Conservation (phyloP, 2,888 invertebrate genomes). For the Apodemia duryi region DNA sequence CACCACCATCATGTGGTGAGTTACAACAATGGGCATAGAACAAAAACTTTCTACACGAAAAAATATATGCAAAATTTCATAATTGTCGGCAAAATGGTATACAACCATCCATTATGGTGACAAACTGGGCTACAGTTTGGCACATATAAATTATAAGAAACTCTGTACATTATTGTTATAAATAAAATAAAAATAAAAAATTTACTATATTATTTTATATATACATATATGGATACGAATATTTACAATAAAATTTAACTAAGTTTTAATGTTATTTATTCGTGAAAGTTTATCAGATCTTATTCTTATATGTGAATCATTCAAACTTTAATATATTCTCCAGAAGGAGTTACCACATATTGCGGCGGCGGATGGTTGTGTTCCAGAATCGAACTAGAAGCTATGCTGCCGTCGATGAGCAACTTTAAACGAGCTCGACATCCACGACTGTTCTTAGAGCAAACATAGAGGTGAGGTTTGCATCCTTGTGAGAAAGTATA, state of each 20-base stretch:
- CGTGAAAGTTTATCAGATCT: neutral
- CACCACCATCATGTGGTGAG: too few species aligned
- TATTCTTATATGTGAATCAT: neutral
- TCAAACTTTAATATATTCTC: constrained; percentile 23
- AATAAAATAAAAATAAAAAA: too few species aligned
- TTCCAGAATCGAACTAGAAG: constrained; percentile 9
- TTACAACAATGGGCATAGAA: too few species aligned
- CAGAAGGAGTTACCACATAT: constrained; percentile 19
- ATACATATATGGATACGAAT: too few species aligned
- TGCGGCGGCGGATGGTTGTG: constrained; percentile 41
- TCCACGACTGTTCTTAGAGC: constrained; percentile 9
- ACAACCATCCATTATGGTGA: too few species aligned
- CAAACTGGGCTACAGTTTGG: too few species aligned
- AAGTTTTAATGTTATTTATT: neutral
- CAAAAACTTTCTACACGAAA: too few species aligned
- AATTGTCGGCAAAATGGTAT: too few species aligned
- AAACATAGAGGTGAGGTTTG: constrained; percentile 7
- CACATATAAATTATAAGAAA: too few species aligned
- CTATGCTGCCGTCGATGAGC: neutral
- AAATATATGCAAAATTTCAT: too few species aligned
- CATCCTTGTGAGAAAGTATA: constrained; percentile 3
- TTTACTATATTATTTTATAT: too few species aligned
- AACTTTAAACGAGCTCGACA: constrained; percentile 22
- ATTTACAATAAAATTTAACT: neutral
- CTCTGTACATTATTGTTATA: too few species aligned